Base-by-base conservation (phyloP, 2,888 invertebrate genomes). In the Daptonema setosum region DNA sequence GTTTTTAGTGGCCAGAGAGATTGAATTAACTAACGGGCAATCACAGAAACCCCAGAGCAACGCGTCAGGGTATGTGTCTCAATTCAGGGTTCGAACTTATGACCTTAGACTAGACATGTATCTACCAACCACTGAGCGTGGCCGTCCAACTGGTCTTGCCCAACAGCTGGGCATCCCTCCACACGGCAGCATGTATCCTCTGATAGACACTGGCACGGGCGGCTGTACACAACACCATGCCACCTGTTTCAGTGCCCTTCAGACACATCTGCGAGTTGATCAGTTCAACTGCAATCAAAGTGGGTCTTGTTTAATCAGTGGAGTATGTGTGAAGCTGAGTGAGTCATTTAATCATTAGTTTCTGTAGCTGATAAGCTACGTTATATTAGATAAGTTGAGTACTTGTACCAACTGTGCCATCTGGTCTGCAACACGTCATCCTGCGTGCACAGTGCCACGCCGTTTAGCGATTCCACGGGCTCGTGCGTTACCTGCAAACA, bases 131-230 rank as follows among this genome's bases (percentile, higher is more conserved):
- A 68, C 87, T 85, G 17, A 97, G 76, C 55, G 85, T 81, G 25
- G 93, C 93, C 61, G 85, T 82, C 91, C 95, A 95, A 0, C 93
- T 88, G 0, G 85, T 83, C 74, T 95, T 95, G 30, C 85, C 81
- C n/a, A 88, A 83, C 1, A 87, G 75, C 14, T 85, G 83, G 54
- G 83, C 77, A 57, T 81, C 80, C 26, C 66, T 59, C 87, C 87
- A 88, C 0, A 85, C 83, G 0, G 93, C 87, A 56, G 83, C 79
- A 71, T 88, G 87, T 47, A 83, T 78, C 56, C 85, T 79, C 71
- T 93, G 91, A 1, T 87, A 75, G 61, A 97, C 87, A 74, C 88
- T 86, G 0, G 95, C 88, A 65, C 90, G 86, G 17, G 91, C 90
- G 1, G 95, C 91, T 70, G 90, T 90, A 61, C 97, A 78, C 63